Evolutionary conservation across 2,113 vertebrate genomes (phyloP).

Genomic region (Ornithorhynchus anatinus): DNA sequence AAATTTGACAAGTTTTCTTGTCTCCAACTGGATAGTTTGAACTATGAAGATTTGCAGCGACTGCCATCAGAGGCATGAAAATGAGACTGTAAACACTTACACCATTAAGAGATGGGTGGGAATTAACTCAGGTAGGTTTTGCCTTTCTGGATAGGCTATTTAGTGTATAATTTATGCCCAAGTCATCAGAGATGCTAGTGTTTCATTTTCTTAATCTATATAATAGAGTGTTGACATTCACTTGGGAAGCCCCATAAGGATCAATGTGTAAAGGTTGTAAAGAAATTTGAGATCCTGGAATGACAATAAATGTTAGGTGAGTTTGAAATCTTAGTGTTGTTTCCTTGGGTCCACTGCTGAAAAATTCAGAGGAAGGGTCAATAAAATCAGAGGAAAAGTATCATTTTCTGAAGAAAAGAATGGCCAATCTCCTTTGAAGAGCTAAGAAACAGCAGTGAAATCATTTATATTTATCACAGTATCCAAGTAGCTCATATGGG

Average conservation of each 20-base stretch:
- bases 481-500: neutral
- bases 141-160: no score
- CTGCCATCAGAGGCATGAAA: no score
- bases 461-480: neutral
- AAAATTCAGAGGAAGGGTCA: neutral
- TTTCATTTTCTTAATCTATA: neutral
- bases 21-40: no score
- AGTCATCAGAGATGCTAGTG: constrained; percentile 7
- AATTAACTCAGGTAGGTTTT: no score
- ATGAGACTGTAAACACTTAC: no score
- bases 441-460: no score
- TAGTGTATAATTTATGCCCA: no score
- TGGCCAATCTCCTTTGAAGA: neutral
- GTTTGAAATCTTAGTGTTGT: neutral
- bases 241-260: no score
- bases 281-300: neutral
- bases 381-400: neutral
- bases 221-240: neutral
- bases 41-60: no score
- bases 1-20: no score
- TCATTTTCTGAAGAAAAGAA: neutral
- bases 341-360: constrained; percentile 7
- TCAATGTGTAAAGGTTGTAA: no score
- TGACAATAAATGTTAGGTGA: neutral
- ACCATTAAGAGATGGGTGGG: no score